Percentiles rank a stretch among this genome's conserved stretches.
Conservation (phyloP, 2,888 invertebrate genomes). For the Tetrapedia diversipes region DNA sequence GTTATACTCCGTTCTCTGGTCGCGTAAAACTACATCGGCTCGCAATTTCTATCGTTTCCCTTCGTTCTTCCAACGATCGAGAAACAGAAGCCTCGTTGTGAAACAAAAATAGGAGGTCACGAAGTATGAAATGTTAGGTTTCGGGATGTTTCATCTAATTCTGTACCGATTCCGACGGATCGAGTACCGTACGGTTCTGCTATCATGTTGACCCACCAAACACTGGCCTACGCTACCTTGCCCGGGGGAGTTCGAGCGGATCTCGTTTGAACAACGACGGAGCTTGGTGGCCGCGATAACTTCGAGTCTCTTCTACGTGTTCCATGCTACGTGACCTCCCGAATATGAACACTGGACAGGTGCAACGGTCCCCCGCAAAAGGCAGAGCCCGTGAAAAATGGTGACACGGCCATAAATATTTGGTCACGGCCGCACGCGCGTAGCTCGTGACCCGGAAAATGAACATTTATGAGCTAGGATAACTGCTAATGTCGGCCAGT, state of each 20-base stretch:
- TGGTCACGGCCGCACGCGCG: slow-evolving; percentile 33
- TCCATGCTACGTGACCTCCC: slow-evolving; percentile 48
- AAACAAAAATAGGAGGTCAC: slow-evolving; percentile 27
- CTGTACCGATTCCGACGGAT: background rate
- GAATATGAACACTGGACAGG: slow-evolving; percentile 38
- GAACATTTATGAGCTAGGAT: slow-evolving; percentile 67
- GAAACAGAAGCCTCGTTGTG: slow-evolving; percentile 49
- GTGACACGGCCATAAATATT: slow-evolving; percentile 62
- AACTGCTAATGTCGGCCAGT: slow-evolving; percentile 64
- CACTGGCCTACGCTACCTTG: slow-evolving; percentile 15
- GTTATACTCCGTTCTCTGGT: background rate
- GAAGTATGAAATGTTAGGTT: slow-evolving; percentile 22
- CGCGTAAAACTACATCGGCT: background rate
- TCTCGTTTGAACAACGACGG: slow-evolving; percentile 3
- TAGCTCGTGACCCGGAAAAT: slow-evolving; percentile 51
- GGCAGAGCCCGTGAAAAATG: slow-evolving; percentile 56
- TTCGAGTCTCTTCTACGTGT: slow-evolving; percentile 20
- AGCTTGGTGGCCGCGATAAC: slow-evolving; percentile 29
- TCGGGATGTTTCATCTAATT: slow-evolving; percentile 2
- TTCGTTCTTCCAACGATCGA: background rate
- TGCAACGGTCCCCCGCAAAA: slow-evolving; percentile 43
- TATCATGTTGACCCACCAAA: slow-evolving; percentile 20
- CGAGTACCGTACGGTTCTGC: background rate
- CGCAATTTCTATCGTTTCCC: slow-evolving; percentile 1
- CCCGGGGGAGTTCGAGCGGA: slow-evolving; percentile 3